Evolutionary conservation across 2,113 vertebrate species (phyloP), one percentile per base, ranked within the genome.

Genomic region (Bettongia penicillata): DNA sequence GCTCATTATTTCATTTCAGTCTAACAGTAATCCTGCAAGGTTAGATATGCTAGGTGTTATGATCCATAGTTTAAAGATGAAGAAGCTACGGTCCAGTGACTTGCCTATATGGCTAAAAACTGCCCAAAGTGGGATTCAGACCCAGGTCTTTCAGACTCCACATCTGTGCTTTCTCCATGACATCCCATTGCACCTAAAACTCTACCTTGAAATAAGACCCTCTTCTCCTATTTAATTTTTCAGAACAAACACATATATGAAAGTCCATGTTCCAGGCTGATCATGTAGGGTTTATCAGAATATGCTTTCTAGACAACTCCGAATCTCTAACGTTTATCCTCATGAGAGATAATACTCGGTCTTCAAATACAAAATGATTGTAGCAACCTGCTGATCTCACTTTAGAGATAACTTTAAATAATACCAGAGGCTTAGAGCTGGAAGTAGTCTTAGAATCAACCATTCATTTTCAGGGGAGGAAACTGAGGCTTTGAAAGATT

Each of bases 331-430:
- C 48, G 48, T 84, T 96, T 95, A 51, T 95, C 93, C 77, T 47
- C 93, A 8, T 68, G 3, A 16, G 16, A 68, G 31, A 61, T 95
- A 94, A 91, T 55, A 92, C 53, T 94, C 23, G 91, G 89, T 91
- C 12, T 57, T 57, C 24, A 77, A 48, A 3, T 96, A 37, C 8
- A 93, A 91, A 57, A 92, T 96, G 89, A 96, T 96, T 96, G 95
- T 91, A 28, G 0, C 91, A 95, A 93, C 92, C 37, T 19, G 11
- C 3, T 24, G 49, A 24, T 43, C 52, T 93, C 91, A 31, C 31
- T 16, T 68, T 37, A 68, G 3, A n/a, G 31, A 3, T 68, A 68
- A 68, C 31, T 5, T 68, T 68, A 68, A 68, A 68, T 68, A 68
- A 14, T 37, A 6, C 12, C 31, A 37, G 61, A 37, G 31, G 31